Base-by-base conservation (phyloP, 2,113 vertebrate species). In the Callithrix jacchus region DNA sequence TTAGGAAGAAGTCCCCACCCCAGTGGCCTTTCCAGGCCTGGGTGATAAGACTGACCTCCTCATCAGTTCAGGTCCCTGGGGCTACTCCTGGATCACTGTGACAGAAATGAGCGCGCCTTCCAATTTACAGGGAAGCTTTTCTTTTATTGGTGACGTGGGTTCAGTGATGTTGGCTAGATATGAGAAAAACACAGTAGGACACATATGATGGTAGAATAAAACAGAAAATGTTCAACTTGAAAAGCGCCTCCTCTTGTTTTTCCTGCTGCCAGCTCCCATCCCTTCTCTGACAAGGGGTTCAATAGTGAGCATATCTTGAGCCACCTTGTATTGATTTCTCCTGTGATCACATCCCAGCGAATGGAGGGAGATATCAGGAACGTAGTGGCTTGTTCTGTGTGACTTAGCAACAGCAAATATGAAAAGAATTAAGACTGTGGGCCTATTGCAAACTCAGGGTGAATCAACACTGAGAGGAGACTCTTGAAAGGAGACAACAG, bases 231-330 rank as follows among this genome's bases (percentile, higher is more conserved):
- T 87, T 52, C 14, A 49, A 49, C 25, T 79, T 87, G 40, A 64
- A 77, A 90, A 84, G n/a, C 54, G 20, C 12, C 21, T 3, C 32
- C 30, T 90, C 9, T 45, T 81, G 23, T 21, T 66, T 87, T 92
- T 87, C 47, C 64, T 94, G 30, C 40, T 74, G 5, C 30, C 45
- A 12, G 21, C 45, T 52, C 8, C 10, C 54, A 23, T 32, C 21
- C 30, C 23, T 73, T 92, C 25, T 94, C 21, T 96, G 83, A 70
- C 81, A 71, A 87, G n/a, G 52, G 61, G 25, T 87, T 40, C 91
- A 27, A 16, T 61, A 11, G 18, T 61, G 70, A 92, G 23, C 9
- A 0, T 45, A 11, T 49, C 12, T 42, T 70, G 21, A 42, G 30
- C 83, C 80, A 81, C 20, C 42, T 52, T 40, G 74, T 68, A 25